Evolutionary conservation across 2,113 vertebrate genomes (phyloP).

Genomic region (Lichenostomus cassidix): DNA sequence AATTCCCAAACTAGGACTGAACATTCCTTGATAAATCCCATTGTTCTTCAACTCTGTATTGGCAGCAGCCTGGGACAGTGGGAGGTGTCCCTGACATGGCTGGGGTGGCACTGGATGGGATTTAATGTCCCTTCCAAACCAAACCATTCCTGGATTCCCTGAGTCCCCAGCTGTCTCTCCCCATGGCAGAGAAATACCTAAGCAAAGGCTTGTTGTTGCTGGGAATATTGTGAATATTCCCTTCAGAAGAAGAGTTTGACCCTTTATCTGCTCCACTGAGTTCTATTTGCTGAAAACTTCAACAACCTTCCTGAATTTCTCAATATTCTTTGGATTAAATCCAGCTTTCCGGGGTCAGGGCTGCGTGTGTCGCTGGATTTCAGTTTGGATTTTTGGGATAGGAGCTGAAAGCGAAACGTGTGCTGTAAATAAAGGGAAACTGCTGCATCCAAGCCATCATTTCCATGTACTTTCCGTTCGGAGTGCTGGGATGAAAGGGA

Average conservation of each 20-base stretch:
- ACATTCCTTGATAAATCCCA: background rate
- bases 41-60: too few relatives aligned
- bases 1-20: background rate
- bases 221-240: background rate
- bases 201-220: background rate
- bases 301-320: background rate
- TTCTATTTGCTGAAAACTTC: background rate
- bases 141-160: background rate
- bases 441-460: background rate
- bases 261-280: background rate
- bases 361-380: background rate
- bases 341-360: rapidly evolving
- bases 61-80: too few relatives aligned
- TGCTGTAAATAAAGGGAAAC: background rate
- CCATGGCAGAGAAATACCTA: background rate
- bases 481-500: constrained; percentile 6
- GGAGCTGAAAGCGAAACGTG: background rate
- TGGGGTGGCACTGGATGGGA: too few relatives aligned
- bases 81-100: too few relatives aligned
- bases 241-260: rapidly evolving
- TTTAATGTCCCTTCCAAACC: too few relatives aligned
- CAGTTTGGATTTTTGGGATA: background rate
- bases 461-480: background rate
- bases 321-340: background rate
- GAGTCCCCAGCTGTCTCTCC: background rate